A percentile compares a stretch with the other conserved stretches of the same genome.
phyloP scores from a whole-genome alignment of 2,113 vertebrate genomes.

The Danionella cerebrum region DNA sequence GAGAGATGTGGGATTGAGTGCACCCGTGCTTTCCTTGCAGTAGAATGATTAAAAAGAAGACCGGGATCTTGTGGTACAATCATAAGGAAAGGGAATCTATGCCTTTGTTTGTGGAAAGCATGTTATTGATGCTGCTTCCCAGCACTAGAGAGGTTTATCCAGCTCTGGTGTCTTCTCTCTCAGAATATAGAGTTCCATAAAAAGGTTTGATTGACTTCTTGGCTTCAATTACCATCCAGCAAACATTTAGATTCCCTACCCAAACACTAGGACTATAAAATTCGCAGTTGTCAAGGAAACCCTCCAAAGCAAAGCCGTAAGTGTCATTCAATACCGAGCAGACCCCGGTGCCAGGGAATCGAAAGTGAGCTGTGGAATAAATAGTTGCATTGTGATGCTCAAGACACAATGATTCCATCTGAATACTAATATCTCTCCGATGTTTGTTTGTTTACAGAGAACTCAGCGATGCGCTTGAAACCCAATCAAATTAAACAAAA shows the following conservation, averaged over 20 bases:
- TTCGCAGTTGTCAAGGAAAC: conserved; percentile 37
- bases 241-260: conserved; percentile 24
- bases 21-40: too few species aligned
- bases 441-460: conserved; percentile 11
- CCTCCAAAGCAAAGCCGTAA: conserved; percentile 5
- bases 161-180: too few species aligned
- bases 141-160: too few species aligned
- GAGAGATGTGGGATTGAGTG: too few species aligned
- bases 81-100: too few species aligned
- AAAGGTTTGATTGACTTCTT: conserved; percentile 35
- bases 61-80: too few species aligned
- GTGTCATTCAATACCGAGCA: conserved; percentile 26
- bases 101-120: too few species aligned
- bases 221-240: conserved; percentile 29
- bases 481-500: conserved; percentile 22
- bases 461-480: background rate
- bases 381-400: conserved; percentile 9
- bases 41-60: too few species aligned
- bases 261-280: conserved; percentile 22
- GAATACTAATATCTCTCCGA: conserved; percentile 22
- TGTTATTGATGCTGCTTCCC: too few species aligned
- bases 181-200: too few species aligned
- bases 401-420: conserved; percentile 1
- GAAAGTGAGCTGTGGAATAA: conserved; percentile 14
- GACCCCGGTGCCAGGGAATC: conserved; percentile 22